phyloP scores from a whole-genome alignment of 2,888 invertebrate species.

The Clepsis dumicolana region DNA sequence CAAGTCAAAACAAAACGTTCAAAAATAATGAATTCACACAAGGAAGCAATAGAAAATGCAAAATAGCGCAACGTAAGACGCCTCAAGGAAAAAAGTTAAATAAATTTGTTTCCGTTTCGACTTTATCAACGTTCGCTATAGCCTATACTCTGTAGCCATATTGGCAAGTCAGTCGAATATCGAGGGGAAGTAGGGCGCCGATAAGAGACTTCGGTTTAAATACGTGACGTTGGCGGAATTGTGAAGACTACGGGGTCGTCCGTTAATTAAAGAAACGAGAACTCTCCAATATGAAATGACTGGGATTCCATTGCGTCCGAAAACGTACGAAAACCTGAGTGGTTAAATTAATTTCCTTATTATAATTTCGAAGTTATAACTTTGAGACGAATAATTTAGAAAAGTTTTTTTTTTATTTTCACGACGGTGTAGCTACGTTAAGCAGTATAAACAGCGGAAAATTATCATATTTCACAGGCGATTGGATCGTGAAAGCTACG shows the following conservation, averaged over 20 bases:
- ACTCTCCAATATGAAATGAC: conserved; percentile 22
- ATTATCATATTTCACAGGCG: conserved; percentile 10
- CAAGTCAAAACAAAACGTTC: neutral
- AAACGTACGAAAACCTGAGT: neutral
- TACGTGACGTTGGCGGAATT: conserved; percentile 31
- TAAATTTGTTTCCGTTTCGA: conserved; percentile 12
- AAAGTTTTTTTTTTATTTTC: neutral
- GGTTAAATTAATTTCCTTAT: neutral
- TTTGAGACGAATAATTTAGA: neutral
- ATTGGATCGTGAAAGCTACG: neutral
- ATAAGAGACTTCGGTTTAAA: conserved; percentile 20
- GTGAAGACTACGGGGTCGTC: conserved; percentile 14
- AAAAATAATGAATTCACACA: conserved; percentile 6
- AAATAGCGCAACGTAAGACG: conserved; percentile 2
- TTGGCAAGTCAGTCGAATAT: conserved; percentile 8
- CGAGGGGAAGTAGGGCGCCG: conserved; percentile 11
- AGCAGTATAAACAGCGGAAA: conserved; percentile 5
- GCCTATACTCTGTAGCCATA: neutral
- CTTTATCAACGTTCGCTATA: conserved; percentile 6
- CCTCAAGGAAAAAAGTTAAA: conserved; percentile 3
- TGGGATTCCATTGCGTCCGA: conserved; percentile 17
- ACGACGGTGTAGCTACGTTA: neutral
- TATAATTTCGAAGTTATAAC: neutral
- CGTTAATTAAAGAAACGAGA: conserved; percentile 32
- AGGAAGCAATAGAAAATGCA: conserved; percentile 1